Percentiles rank a stretch among this genome's conserved stretches.
phyloP scores from a whole-genome alignment of 35 echinoderm and acorn worm species.

The Acanthaster planci region DNA sequence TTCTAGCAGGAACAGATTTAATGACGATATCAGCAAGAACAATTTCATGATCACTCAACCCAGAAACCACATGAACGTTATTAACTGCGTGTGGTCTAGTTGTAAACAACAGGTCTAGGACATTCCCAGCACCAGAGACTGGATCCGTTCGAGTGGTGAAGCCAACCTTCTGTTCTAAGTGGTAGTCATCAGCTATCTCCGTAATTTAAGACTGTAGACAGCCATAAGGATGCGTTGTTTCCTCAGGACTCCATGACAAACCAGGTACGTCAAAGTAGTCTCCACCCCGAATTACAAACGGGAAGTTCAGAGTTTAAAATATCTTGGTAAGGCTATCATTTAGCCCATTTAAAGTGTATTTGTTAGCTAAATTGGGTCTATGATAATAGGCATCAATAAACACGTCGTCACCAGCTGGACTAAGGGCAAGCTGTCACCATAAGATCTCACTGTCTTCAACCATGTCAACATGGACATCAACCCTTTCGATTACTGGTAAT shows the following conservation, averaged over 20 bases:
- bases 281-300: conserved; percentile 39
- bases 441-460: neutral
- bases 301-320: conserved; percentile 2
- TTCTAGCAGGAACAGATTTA: conserved; percentile 1
- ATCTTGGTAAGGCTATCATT: conserved; percentile 38
- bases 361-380: neutral
- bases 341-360: neutral
- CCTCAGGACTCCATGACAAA: neutral
- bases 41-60: conserved; percentile 41
- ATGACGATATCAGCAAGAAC: conserved; percentile 28
- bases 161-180: conserved; percentile 34
- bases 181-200: conserved; percentile 45
- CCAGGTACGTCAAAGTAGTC: conserved; percentile 56
- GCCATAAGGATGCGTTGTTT: neutral
- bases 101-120: conserved; percentile 41
- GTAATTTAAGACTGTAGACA: conserved; percentile 20
- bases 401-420: neutral
- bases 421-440: neutral
- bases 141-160: conserved; percentile 36
- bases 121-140: conserved; percentile 36
- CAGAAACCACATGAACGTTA: conserved; percentile 27
- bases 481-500: neutral
- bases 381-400: conserved; percentile 33
- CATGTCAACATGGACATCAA: neutral
- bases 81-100: conserved; percentile 34